Evolutionary conservation across 2,113 vertebrate genomes (phyloP).

Genomic region (Engraulis encrasicolus): DNA sequence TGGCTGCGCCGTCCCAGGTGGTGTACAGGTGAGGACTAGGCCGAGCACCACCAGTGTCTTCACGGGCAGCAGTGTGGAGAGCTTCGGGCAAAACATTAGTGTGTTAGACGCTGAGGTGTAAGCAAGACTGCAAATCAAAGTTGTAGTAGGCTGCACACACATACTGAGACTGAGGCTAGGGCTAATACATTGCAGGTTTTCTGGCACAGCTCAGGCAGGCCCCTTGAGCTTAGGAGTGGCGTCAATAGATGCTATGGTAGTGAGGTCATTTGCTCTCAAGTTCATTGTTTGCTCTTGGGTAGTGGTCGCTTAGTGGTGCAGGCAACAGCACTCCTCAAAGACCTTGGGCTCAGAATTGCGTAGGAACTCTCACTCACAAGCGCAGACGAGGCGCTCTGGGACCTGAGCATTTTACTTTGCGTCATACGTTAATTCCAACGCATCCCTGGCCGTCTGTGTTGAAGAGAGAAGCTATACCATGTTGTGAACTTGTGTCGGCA

Average conservation of each 20-base stretch:
- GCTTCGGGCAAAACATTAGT: constrained; percentile 51
- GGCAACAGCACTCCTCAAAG: background rate
- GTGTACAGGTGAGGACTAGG: constrained; percentile 58
- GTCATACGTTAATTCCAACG: background rate
- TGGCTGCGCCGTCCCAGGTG: constrained; percentile 43
- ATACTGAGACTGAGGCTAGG: too few relatives aligned
- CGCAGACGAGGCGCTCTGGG: background rate
- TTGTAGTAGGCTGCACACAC: background rate
- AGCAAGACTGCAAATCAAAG: background rate
- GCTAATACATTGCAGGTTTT: background rate
- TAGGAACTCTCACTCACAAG: background rate
- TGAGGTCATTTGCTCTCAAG: background rate
- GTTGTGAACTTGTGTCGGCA: background rate
- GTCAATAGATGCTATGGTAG: background rate
- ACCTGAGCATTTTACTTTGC: background rate
- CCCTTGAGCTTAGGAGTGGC: background rate
- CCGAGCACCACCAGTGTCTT: constrained; percentile 41
- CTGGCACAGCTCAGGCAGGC: background rate
- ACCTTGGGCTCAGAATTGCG: background rate
- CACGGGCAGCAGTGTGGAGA: constrained; percentile 38
- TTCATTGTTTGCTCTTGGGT: background rate
- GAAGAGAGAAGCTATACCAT: background rate
- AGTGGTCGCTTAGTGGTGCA: background rate
- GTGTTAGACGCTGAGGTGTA: background rate
- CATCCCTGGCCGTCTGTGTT: background rate